Base-by-base conservation (phyloP, 2,113 vertebrate genomes). In the Sceloporus undulatus region DNA sequence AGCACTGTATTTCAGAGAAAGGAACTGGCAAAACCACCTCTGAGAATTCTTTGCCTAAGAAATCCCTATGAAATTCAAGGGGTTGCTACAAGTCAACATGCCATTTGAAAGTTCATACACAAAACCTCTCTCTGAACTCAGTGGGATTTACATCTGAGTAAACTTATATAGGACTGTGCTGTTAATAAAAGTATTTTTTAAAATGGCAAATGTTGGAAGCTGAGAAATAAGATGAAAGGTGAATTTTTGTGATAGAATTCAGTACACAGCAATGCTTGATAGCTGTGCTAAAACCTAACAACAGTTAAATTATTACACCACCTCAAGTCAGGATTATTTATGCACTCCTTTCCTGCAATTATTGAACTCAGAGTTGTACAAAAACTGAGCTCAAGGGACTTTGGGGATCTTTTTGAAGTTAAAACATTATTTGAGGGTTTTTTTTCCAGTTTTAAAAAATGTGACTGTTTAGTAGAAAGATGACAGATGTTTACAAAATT, bases 241-340 rank as follows among this genome's bases (percentile, higher is more conserved):
- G 14, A 59, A 52, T 79, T 9, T 34, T 40, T 21, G 7, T 10
- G 14, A n/a, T 21, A 40, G 48, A 6, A 59, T 56, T 56, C 34
- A 68, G 65, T 18, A 71, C 29, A 73, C 65, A 71, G 29, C 14
- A 29, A 40, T 5, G 2, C 56, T 40, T 42, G 52, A 54, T 38
- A 21, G 9, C 48, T 38, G 66, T 42, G 38, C 66, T 85, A 42
- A 85, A 85, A 77, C 76, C 42, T 42, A 87, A 40, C 48, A 71
- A 21, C 68, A 54, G 71, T 84, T 84, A 29, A 71, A 54, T 73
- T n/a, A 73, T 73, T 21, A 9, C 14, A 23, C 75, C 21, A 48
- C 54, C 27, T 56, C 62, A 82, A 65, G 59, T 40, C 11, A 40
- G 25, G 80, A 65, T 82, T 82, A 82, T 42, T 42, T 23, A 40